Evolutionary conservation across 2,797 vertebrate species (phyloP), one percentile per base, ranked within the genome.

Genomic region (Phoeniculus purpureus): DNA sequence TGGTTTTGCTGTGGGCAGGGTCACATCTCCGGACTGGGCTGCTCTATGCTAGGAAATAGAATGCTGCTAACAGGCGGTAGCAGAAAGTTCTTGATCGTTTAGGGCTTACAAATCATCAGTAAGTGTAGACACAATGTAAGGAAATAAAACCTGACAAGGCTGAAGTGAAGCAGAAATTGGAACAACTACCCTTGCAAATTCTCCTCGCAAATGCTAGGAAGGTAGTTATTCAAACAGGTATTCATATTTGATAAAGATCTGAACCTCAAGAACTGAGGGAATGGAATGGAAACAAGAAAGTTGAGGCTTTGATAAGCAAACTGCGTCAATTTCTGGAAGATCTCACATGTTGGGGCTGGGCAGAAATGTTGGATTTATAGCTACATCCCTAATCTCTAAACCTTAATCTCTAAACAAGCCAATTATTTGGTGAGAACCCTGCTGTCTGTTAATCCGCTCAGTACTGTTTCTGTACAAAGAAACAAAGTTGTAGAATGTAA

Each of bases 381-480:
- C 22, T 20, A 5, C 16, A 23, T 48, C 26, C 40, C 58, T 23
- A 60, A 65, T 12, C 11, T 62, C 68, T 45, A 55, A 51, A 40
- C 26, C 40, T 62, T 23, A 60, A 65, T 12, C 11, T 62, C 70
- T 45, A 56, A 51, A 43, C 7, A 43, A 60, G 56, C 6, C 23
- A 67, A 72, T 23, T 50, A 72, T 17, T 22, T 0, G 0, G 10
- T 31, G 16, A 32, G 29, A 76, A 16, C 29, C 11, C 12, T 12
- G 18, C 4, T 66, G 17, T 11, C 31, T 52, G 2, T 62, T 62
- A 45, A 43, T 23, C 7, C 2, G 1, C 59, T 73, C 51, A 47
- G 26, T 18, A 55, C 13, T 0, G 3, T 55, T 31, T 2, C 1
- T 32, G 5, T n/a, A n/a, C n/a, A n/a, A n/a, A n/a, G n/a, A n/a